A percentile compares a stretch with the other conserved stretches of the same genome.
Evolutionary conservation across 2,113 vertebrate species (phyloP).

Genomic region (Thamnaconus septentrionalis): DNA sequence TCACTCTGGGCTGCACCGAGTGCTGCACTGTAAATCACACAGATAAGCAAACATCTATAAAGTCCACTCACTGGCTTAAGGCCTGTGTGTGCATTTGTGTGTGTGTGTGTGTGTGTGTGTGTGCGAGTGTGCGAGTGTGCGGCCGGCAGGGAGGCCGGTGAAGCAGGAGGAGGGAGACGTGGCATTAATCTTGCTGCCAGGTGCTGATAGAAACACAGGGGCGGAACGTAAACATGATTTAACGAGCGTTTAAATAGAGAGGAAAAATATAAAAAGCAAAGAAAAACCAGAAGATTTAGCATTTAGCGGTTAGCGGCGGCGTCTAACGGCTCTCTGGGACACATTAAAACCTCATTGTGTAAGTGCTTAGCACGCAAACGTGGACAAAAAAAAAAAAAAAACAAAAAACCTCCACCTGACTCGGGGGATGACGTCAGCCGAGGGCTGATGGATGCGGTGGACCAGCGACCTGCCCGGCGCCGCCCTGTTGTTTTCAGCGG

Average conservation of each 20-base stretch:
- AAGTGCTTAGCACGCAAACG: neutral
- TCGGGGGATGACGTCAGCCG: slow-evolving; percentile 14
- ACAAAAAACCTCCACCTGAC: neutral
- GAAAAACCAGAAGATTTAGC: neutral
- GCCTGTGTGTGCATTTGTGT: slow-evolving; percentile 9
- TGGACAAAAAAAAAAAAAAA: neutral
- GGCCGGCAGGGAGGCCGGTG: neutral
- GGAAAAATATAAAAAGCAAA: slow-evolving; percentile 10
- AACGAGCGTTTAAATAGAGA: slow-evolving; percentile 3
- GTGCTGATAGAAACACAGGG: neutral
- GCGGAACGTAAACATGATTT: neutral
- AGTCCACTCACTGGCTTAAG: slow-evolving; percentile 47
- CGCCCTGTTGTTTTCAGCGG: slow-evolving; percentile 42
- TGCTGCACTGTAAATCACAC: slow-evolving; percentile 54
- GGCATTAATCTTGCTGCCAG: slow-evolving; percentile 34
- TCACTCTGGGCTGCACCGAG: slow-evolving; percentile 50
- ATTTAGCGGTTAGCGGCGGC: too few relatives aligned
- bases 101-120: neutral
- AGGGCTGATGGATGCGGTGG: neutral
- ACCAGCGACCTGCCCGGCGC: slow-evolving; percentile 42
- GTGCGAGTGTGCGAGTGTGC: neutral
- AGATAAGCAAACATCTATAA: slow-evolving; percentile 64
- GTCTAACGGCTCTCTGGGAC: too few relatives aligned
- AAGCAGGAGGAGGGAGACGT: slow-evolving; percentile 22
- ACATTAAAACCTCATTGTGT: too few relatives aligned